Base-by-base conservation (phyloP, 2,797 vertebrate species). In the Dendrocincla tyrannina region DNA sequence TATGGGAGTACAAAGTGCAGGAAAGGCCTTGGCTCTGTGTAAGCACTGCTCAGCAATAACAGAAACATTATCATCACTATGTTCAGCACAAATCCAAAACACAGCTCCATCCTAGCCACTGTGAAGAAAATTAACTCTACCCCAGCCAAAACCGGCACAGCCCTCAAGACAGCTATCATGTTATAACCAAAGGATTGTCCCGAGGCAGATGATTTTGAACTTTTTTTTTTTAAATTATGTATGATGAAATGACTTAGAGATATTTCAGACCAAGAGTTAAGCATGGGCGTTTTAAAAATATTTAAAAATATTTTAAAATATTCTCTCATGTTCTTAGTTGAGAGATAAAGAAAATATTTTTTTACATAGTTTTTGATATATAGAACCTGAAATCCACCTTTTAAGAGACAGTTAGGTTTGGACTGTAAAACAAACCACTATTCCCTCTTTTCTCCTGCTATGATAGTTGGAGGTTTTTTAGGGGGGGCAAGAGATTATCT, bases 1-100 rank as follows among this genome's bases (percentile, higher is more conserved):
- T 0, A 5, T 58, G 37, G 44, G 13, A 1, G 2, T 8, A 10
- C 3, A 1, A 58, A 44, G 18, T 58, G 14, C 37, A 64, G 44
- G 70, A 33, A 30, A 58, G 58, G 10, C 23, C 24, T 52, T 52
- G 58, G 50, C n/a, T 58, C 37, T 33, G n/a, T 44, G 28, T 27
- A 18, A 77, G 10, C 24, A 5, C 50, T 58, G 23, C 50, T 7
- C 37, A 84, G 20, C 41, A 46, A 19, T 52, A 52, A 33, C 13
- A 58, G 56, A 63, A 63, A 5, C 2, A 39, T 70, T 39, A 50
- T 44, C 44, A 50, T n/a, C 22, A 13, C 5, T 13, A 10, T 1
- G 0, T 18, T 70, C 72, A 50, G 24, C 56, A 50, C 7, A 70
- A 76, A 70, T 33, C 24, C 24, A 64, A 50, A 63, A 30, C 42